Evolutionary conservation across 2,113 vertebrate genomes (phyloP).

Genomic region (Harpagus bidentatus): DNA sequence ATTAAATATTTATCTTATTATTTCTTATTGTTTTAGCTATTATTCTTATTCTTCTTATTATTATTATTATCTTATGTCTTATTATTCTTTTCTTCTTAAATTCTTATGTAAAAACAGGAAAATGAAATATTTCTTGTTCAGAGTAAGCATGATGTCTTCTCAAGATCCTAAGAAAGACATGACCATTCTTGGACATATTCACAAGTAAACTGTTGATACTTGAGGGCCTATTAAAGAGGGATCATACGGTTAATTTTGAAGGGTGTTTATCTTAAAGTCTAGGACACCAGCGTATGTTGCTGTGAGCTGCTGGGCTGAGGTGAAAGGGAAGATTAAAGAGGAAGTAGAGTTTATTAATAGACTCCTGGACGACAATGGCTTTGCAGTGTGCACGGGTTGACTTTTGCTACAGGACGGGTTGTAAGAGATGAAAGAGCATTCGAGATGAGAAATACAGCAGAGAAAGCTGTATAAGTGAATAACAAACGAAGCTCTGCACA

Average conservation of each 20-base stretch:
- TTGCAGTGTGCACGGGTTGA: not conserved
- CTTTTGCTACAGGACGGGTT: not conserved
- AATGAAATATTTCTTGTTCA: not conserved
- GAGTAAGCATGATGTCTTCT: not conserved
- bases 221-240: not conserved
- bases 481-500: not conserved
- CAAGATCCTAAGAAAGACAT: not conserved
- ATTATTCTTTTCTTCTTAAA: not conserved
- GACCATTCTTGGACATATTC: not conserved
- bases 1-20: not conserved
- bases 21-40: not conserved
- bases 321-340: slow-evolving; percentile 23
- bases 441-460: not conserved
- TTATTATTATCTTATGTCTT: too few relatives aligned
- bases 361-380: not conserved
- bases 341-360: slow-evolving; percentile 34
- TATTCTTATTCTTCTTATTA: too few relatives aligned
- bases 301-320: not conserved
- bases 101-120: too few relatives aligned
- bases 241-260: not conserved
- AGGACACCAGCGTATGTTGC: rapidly evolving
- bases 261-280: slow-evolving; percentile 11
- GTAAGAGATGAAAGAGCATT: slow-evolving; percentile 2
- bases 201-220: not conserved
- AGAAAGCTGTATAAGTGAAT: not conserved